Evolutionary conservation across 2,113 vertebrate species (phyloP).

Genomic region (Seriola rivoliana): DNA sequence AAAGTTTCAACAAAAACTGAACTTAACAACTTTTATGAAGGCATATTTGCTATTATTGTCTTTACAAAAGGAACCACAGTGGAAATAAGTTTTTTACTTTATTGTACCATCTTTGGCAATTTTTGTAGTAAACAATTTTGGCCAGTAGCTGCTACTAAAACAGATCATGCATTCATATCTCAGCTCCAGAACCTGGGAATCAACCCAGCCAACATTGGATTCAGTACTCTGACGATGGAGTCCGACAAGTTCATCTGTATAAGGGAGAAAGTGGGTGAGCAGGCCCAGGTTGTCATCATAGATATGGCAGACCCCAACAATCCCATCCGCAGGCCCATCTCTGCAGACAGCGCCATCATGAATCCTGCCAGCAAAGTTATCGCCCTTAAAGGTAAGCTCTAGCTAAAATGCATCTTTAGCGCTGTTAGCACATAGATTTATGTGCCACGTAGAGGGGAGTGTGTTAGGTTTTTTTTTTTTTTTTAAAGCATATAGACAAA

Average conservation of each 20-base stretch:
- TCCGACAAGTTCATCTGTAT: conserved; percentile 99
- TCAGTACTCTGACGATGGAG: conserved; percentile 99
- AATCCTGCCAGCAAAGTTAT: conserved; percentile 99
- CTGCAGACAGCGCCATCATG: conserved; percentile 99
- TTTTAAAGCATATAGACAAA: conserved; percentile 19
- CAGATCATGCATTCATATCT: conserved; percentile 6
- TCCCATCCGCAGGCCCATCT: conserved; percentile 97
- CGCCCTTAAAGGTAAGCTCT: conserved; percentile 94
- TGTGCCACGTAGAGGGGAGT: conserved; percentile 25
- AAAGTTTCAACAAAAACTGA: neutral
- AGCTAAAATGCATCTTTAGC: conserved; percentile 6
- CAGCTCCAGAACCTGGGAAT: conserved; percentile 99
- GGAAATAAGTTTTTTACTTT: neutral
- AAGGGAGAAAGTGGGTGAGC: conserved; percentile 98
- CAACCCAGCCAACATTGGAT: conserved; percentile 99
- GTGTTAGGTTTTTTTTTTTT: conserved; percentile 26
- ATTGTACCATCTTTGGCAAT: neutral
- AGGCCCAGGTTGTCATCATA: conserved; percentile 99
- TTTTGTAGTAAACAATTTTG: neutral
- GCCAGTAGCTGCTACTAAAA: neutral
- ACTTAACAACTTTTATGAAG: too few relatives aligned
- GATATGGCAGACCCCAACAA: conserved; percentile 98
- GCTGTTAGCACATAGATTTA: conserved; percentile 9
- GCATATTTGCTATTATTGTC: neutral
- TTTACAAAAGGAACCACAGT: neutral